A percentile compares a stretch with the other conserved stretches of the same genome.
Conservation (phyloP, 2,888 invertebrate genomes). For the Lithosia quadra region DNA sequence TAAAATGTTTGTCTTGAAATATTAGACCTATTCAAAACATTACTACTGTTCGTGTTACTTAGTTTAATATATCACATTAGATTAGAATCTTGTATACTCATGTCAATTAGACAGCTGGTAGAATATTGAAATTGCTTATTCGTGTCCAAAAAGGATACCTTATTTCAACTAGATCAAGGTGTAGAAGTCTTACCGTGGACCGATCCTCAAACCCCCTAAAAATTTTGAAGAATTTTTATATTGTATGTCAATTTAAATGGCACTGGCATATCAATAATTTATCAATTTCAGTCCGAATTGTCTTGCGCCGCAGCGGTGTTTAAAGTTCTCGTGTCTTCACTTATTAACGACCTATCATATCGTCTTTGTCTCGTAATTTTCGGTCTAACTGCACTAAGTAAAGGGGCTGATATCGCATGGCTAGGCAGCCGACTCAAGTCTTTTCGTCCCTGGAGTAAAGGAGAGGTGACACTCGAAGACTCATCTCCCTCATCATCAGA, state of each 20-base stretch:
- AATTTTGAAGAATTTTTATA: constrained; percentile 6
- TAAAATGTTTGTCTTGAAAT: constrained; percentile 55
- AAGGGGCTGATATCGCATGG: constrained; percentile 81
- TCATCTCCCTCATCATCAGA: constrained; percentile 88
- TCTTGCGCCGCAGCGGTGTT: constrained; percentile 77
- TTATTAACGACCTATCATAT: constrained; percentile 78
- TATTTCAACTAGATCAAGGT: constrained; percentile 12
- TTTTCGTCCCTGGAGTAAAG: constrained; percentile 84
- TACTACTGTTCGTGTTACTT: constrained; percentile 68
- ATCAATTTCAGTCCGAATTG: constrained; percentile 74
- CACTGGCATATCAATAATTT: constrained; percentile 22
- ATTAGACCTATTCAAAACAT: constrained; percentile 60
- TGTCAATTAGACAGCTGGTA: constrained; percentile 52
- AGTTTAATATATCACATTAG: constrained; percentile 82
- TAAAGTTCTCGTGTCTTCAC: constrained; percentile 80
- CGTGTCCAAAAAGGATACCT: constrained; percentile 24
- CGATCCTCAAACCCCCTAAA: not conserved
- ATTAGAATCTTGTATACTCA: constrained; percentile 82
- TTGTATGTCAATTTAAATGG: constrained; percentile 18
- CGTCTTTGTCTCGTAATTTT: constrained; percentile 82
- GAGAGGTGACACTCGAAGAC: constrained; percentile 89
- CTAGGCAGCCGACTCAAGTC: constrained; percentile 69
- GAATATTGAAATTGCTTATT: constrained; percentile 26
- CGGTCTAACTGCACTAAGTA: constrained; percentile 79
- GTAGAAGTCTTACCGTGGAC: constrained; percentile 4